Evolutionary conservation across 2,797 vertebrate genomes (phyloP), one percentile per base, ranked within the genome.

Genomic region (Parauchenoglanis punctatus): DNA sequence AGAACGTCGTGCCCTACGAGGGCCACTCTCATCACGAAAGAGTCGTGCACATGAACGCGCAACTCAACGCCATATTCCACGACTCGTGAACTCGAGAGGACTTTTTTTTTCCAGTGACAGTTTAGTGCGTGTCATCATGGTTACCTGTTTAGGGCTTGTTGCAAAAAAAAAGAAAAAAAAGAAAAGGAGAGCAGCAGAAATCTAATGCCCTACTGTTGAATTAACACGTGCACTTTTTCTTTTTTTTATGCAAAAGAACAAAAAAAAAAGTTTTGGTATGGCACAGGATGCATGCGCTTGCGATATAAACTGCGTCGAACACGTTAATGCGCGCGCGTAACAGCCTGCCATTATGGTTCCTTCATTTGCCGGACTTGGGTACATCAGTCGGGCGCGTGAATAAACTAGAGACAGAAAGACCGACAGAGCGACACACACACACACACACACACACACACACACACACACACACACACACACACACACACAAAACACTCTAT

Each of bases 61-160:
- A 97, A 92, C 95, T 99, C 87, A 97, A 97, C 90, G 97, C 97
- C 95, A 98, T 99, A 92, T 99, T 99, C 94, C 97, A 99, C 83
- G 98, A 99, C 65, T 98, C 96, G 92, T 95, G 93, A 96, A 49
- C 93, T 87, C 59, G 75, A 90, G 90, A 90, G 25, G 73, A 90
- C 90, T 92, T 90, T 58, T 25, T 25, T n/a, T 15, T 28, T 91
- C 90, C 23, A 83, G 52, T 77, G 63, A 70, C 63, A 59, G 15
- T 17, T 87, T 67, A 72, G 91, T 93, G 93, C 90, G 92, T 93
- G 93, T 92, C 92, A 87, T 92, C 92, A 88, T 91, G 59, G 81
- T 67, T 52, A 83, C 17, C 91, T 92, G 92, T 92, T 28, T 91
- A 89, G 91, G 87, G 88, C 90, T 92, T 91, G 93, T 94, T 49